A percentile compares a stretch with the other conserved stretches of the same genome.
Evolutionary conservation across 2,888 invertebrate species (phyloP).

Genomic region (Allophyes oxyacanthae): DNA sequence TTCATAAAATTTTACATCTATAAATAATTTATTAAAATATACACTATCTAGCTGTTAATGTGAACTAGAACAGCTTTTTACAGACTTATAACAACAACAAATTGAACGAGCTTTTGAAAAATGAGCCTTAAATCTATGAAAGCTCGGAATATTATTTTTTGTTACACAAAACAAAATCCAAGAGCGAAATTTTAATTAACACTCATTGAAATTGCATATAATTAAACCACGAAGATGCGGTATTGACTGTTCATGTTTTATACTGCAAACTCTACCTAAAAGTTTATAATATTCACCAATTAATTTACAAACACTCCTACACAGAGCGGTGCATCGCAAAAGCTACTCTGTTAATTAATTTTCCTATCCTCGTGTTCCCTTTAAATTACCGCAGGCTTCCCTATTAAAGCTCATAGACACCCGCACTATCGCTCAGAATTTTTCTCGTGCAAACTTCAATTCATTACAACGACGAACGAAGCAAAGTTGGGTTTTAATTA

Average conservation of each 20-base stretch:
- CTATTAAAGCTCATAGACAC: constrained; percentile 56
- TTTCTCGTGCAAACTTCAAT: constrained; percentile 76
- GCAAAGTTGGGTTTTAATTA: constrained; percentile 87
- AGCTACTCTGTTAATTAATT: constrained; percentile 67
- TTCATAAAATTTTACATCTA: too few species aligned
- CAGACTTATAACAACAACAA: not conserved
- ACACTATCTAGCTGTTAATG: too few species aligned
- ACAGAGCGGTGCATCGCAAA: constrained; percentile 57
- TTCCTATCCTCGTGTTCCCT: constrained; percentile 58
- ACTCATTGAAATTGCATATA: constrained; percentile 5
- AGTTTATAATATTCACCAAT: constrained; percentile 35
- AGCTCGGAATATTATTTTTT: too few species aligned
- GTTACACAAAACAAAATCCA: too few species aligned
- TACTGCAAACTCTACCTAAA: constrained; percentile 10
- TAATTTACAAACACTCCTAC: constrained; percentile 46
- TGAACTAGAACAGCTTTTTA: too few species aligned
- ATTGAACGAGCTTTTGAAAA: not conserved
- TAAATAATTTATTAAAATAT: too few species aligned
- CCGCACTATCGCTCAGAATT: constrained; percentile 60
- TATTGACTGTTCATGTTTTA: constrained; percentile 25
- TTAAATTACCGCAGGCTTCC: constrained; percentile 57
- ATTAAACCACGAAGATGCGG: constrained; percentile 1
- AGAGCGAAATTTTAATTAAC: not conserved
- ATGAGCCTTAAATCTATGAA: too few species aligned
- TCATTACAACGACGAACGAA: constrained; percentile 76